These are phyloP conservation scores for Myopa testacea DNA, from an alignment of 2,888 invertebrate species.

Conservation along the genomic window DNA sequence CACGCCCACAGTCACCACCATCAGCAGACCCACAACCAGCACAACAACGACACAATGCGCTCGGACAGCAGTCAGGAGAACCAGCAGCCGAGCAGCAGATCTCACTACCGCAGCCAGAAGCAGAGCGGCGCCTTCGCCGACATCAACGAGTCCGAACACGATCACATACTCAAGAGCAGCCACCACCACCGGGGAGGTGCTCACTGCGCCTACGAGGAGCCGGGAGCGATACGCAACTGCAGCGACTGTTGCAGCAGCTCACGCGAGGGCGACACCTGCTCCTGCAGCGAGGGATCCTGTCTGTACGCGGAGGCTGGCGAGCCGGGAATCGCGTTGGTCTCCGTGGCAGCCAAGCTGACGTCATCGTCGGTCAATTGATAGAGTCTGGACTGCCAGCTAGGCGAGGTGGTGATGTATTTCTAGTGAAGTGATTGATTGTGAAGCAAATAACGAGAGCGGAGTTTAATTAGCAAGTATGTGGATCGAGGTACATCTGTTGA, in stretches of 20 bases:
- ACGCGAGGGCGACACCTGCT: constrained; percentile 73
- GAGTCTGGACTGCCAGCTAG: constrained; percentile 39
- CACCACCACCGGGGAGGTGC: constrained; percentile 37
- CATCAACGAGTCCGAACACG: constrained; percentile 59
- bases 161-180: constrained; percentile 56
- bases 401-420: constrained; percentile 53
- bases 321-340: constrained; percentile 52
- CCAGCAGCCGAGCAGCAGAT: constrained; percentile 36
- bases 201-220: constrained; percentile 54
- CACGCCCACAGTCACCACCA: constrained; percentile 46
- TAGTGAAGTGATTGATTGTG: constrained; percentile 39
- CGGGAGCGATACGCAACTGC: constrained; percentile 61
- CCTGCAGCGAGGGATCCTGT: constrained; percentile 75
- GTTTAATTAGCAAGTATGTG: background rate
- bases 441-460: background rate
- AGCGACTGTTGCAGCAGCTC: constrained; percentile 70
- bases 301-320: constrained; percentile 74
- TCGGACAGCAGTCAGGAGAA: constrained; percentile 63
- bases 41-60: constrained; percentile 55
- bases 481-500: too few relatives aligned
- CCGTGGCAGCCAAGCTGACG: constrained; percentile 39
- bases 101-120: constrained; percentile 50
- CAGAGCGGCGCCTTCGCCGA: constrained; percentile 54
- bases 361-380: constrained; percentile 32
- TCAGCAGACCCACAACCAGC: constrained; percentile 39